A percentile compares a stretch with the other conserved stretches of the same genome.
Evolutionary conservation across 2,113 vertebrate species (phyloP).

Genomic region (Steatornis caripensis): DNA sequence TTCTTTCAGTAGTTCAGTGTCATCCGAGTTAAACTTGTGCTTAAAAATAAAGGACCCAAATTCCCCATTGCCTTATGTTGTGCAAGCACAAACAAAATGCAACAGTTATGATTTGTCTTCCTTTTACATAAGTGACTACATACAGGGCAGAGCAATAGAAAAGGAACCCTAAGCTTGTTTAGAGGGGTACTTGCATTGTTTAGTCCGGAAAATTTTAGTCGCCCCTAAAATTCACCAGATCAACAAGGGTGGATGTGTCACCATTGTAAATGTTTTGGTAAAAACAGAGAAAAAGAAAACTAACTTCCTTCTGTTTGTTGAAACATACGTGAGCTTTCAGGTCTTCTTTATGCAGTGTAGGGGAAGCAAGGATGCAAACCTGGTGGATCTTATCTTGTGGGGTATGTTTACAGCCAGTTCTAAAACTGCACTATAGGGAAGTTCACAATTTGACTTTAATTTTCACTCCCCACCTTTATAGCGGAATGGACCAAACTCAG

Average conservation of each 20-base stretch:
- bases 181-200: background rate
- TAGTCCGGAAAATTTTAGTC: background rate
- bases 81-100: background rate
- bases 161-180: background rate
- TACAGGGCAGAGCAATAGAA: background rate
- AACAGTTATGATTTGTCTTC: background rate
- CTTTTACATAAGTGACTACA: background rate
- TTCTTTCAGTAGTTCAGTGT: background rate
- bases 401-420: background rate
- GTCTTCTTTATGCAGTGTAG: background rate
- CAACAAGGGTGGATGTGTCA: background rate
- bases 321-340: background rate
- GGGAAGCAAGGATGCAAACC: background rate
- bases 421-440: background rate
- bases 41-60: background rate
- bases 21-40: constrained; percentile 12
- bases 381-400: background rate
- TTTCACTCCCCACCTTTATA: background rate
- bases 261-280: background rate
- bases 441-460: background rate
- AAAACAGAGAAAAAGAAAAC: background rate
- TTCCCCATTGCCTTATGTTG: background rate
- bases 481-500: background rate
- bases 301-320: background rate
- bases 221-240: background rate